These are phyloP conservation scores for Zoanthus sociatus DNA, from an alignment of 92 coral and sea anemone genomes.

Conservation along the genomic window DNA sequence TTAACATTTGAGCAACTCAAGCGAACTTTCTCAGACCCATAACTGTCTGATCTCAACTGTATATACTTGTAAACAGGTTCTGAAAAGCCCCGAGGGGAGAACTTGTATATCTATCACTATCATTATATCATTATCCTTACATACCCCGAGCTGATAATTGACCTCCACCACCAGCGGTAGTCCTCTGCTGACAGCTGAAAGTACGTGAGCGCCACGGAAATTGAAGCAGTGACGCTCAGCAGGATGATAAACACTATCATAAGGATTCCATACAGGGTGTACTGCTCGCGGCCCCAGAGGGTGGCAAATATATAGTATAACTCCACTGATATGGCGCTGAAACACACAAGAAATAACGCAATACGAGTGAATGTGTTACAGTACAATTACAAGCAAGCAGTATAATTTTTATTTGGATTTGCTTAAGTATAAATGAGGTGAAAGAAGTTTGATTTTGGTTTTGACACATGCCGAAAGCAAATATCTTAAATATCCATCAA, in stretches of 20 bases:
- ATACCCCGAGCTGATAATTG: slow-evolving; percentile 92
- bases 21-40: too few relatives aligned
- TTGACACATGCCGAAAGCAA: too few relatives aligned
- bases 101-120: too few relatives aligned
- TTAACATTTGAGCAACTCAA: too few relatives aligned
- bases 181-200: slow-evolving; percentile 97
- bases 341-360: not conserved
- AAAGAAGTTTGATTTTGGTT: too few relatives aligned
- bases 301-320: slow-evolving; percentile 97
- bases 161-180: slow-evolving; percentile 99
- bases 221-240: slow-evolving; percentile 94
- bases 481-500: too few relatives aligned
- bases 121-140: not conserved
- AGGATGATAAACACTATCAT: slow-evolving; percentile 90
- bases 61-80: too few relatives aligned
- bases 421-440: too few relatives aligned
- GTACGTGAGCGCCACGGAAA: slow-evolving; percentile 95
- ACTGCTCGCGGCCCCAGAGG: slow-evolving; percentile 99
- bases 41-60: too few relatives aligned
- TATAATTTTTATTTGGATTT: too few relatives aligned
- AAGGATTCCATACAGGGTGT: slow-evolving; percentile 95
- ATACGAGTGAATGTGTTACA: not conserved
- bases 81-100: too few relatives aligned
- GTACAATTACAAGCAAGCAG: not conserved
- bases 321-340: slow-evolving; percentile 97